Evolutionary conservation across 2,113 vertebrate genomes (phyloP).

Genomic region (Neolamprologus devosi): DNA sequence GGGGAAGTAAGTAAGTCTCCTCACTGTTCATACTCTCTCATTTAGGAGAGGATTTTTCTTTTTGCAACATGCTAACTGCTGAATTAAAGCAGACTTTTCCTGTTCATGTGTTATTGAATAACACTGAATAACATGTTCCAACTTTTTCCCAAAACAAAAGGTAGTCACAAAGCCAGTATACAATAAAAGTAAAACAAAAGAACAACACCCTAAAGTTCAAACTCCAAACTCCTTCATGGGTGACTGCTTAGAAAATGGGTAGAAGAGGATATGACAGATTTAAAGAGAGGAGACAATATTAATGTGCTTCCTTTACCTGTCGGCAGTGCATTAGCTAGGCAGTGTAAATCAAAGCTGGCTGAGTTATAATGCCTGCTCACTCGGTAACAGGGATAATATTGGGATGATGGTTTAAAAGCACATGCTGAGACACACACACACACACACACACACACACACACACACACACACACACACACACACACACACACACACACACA

Average conservation of each 20-base stretch:
- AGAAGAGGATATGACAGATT: neutral
- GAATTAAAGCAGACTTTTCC: neutral
- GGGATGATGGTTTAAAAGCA: neutral
- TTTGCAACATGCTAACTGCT: neutral
- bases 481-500: no score
- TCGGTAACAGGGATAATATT: slow-evolving; percentile 3
- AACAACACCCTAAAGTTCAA: neutral
- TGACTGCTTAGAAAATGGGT: neutral
- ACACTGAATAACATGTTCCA: neutral
- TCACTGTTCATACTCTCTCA: neutral
- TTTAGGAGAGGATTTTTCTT: neutral
- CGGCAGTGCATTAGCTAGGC: neutral
- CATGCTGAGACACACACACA: neutral
- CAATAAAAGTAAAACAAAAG: neutral
- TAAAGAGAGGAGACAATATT: slow-evolving; percentile 30
- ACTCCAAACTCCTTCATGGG: slow-evolving; percentile 13
- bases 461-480: no score
- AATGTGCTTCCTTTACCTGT: slow-evolving; percentile 12
- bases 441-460: neutral
- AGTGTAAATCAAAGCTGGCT: slow-evolving; percentile 13
- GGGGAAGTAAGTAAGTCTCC: neutral
- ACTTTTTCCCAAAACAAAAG: rapidly evolving
- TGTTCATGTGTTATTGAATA: neutral
- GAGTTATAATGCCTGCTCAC: neutral
- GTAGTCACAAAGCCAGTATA: neutral